These are phyloP conservation scores for Salvator merianae DNA, from an alignment of 2,113 vertebrate species.

Conservation along the genomic window DNA sequence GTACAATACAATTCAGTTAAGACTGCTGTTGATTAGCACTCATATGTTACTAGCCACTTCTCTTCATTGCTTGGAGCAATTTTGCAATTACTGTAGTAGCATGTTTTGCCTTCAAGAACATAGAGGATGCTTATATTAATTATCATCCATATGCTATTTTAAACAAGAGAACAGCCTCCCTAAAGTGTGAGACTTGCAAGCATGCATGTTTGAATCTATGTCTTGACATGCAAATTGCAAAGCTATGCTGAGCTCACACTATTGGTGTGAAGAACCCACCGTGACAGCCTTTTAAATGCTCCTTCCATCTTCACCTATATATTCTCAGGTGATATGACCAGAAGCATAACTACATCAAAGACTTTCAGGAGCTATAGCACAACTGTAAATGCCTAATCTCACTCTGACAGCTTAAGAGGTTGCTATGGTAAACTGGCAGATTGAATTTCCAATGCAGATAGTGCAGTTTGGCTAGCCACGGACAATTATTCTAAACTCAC, in stretches of 20 bases:
- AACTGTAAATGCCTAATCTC: neutral
- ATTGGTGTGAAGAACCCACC: neutral
- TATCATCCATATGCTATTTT: neutral
- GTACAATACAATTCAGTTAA: neutral
- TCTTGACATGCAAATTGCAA: neutral
- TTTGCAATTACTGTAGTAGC: neutral
- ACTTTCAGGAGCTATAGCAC: neutral
- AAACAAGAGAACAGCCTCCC: neutral
- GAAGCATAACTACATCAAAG: slow-evolving; percentile 29
- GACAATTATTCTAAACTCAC: neutral
- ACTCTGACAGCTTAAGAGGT: neutral
- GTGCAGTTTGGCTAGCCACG: neutral
- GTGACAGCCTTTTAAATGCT: neutral
- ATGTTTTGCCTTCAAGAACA: neutral
- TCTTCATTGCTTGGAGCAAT: neutral
- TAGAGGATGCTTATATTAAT: neutral
- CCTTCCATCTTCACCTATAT: neutral
- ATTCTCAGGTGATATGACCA: neutral
- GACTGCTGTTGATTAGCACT: neutral
- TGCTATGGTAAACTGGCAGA: neutral
- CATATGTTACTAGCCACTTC: neutral
- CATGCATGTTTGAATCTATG: neutral
- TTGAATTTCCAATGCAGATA: slow-evolving; percentile 15
- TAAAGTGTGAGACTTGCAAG: neutral
- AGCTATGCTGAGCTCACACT: neutral